Evolutionary conservation across 2,113 vertebrate species (phyloP), one percentile per base, ranked within the genome.

Genomic region (Galemys pyrenaicus): DNA sequence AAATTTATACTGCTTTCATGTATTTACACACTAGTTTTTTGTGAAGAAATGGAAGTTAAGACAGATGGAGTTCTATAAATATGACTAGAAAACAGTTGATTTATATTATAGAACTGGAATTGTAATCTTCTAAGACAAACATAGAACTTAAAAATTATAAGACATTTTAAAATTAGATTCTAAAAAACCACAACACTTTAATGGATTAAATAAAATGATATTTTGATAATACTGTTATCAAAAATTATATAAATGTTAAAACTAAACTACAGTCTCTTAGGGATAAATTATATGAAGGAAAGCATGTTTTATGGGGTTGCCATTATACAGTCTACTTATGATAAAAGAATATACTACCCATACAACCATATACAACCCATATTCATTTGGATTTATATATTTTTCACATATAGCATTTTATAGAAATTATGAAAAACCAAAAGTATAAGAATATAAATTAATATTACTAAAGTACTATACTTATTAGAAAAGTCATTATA

Each of bases 151-250:
- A 85, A 67, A 91, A 71, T 37, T 65, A 56, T 4, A 62, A 19
- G 46, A 91, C n/a, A 75, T 58, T 73, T 94, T 44, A 71, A 80
- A 90, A 73, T 84, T 77, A 79, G 22, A 68, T 24, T 88, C 30
- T 70, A 81, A 41, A 84, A 80, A 68, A 13, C 4, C 30, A 73
- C 2, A 88, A 64, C 28, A 68, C 77, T 92, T 89, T 75, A 91
- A 81, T 74, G 54, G 60, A 78, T 74, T 88, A 87, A 92, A 90
- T 65, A 41, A 95, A 96, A 87, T 39, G 15, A 81, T 95, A 39
- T 89, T 54, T 87, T 41, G 89, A 80, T 77, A 84, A 9, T 70
- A 28, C 11, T 46, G 89, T 7, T 10, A 89, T 56, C 54, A 92
- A 92, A 94, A 58, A 35, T 78, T 49, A 87, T 90, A 73, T 51